Percentiles rank a stretch among this genome's conserved stretches.
phyloP scores from a whole-genome alignment of 2,888 invertebrate genomes.

The Agonopterix alstromeriana region DNA sequence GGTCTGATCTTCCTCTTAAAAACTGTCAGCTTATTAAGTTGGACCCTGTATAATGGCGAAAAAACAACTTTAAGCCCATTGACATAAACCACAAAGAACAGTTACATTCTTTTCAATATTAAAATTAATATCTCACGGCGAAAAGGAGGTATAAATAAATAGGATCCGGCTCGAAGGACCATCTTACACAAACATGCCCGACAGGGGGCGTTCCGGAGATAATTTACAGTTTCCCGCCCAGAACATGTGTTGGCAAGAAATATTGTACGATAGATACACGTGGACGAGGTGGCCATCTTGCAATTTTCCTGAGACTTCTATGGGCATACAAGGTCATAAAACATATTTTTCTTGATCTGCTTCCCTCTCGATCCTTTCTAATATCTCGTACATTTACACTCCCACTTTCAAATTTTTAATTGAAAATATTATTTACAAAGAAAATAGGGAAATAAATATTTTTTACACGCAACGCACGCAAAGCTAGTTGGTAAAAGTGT shows the following conservation, averaged over 20 bases:
- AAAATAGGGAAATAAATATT: no score
- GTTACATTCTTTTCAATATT: background rate
- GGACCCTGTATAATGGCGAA: no score
- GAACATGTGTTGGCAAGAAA: slow-evolving; percentile 31
- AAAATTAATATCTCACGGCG: slow-evolving; percentile 10
- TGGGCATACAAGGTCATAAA: background rate
- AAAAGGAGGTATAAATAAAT: slow-evolving; percentile 8
- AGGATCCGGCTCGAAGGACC: slow-evolving; percentile 18
- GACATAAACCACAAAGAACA: background rate
- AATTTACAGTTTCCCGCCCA: slow-evolving; percentile 25
- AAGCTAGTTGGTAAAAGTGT: no score
- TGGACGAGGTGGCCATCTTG: slow-evolving; percentile 2
- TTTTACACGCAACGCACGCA: no score
- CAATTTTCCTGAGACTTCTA: no score
- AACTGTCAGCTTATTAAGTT: no score
- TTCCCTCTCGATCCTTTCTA: no score
- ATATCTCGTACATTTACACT: no score
- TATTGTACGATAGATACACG: slow-evolving; percentile 21
- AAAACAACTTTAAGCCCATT: no score
- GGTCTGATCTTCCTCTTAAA: no score
- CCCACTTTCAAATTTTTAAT: no score
- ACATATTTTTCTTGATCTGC: background rate
- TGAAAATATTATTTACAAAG: no score
- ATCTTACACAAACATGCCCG: slow-evolving; percentile 13
- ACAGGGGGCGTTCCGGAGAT: slow-evolving; percentile 21